Evolutionary conservation across 1,140 invertebrate genomes (phyloP).

Genomic region (Diabrotica undecimpunctata): DNA sequence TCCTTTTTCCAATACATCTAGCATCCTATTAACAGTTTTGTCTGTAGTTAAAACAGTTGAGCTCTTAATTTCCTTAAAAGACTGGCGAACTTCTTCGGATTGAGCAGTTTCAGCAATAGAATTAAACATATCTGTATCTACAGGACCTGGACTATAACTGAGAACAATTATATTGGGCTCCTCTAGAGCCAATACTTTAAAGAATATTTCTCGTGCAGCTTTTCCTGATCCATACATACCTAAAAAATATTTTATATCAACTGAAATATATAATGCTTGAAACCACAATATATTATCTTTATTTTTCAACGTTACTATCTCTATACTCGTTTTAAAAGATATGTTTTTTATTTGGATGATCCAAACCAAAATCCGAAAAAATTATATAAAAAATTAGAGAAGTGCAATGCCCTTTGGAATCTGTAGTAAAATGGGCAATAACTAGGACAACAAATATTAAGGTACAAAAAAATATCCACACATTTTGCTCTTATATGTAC

Average conservation of each 20-base stretch:
- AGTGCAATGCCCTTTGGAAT: too few relatives aligned
- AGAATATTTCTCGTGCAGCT: constrained; percentile 90
- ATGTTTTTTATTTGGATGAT: too few relatives aligned
- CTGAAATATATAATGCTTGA: too few relatives aligned
- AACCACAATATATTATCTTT: too few relatives aligned
- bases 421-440: too few relatives aligned
- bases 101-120: constrained; percentile 57
- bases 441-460: too few relatives aligned
- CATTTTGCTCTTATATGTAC: too few relatives aligned
- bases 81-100: constrained; percentile 57
- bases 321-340: too few relatives aligned
- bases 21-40: constrained; percentile 71
- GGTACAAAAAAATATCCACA: too few relatives aligned
- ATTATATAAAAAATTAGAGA: too few relatives aligned
- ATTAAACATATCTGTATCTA: constrained; percentile 87
- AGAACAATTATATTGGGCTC: constrained; percentile 71
- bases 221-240: constrained; percentile 82
- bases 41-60: constrained; percentile 66
- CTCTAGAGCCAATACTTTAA: constrained; percentile 81
- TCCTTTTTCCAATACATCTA: constrained; percentile 66
- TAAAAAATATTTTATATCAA: constrained; percentile 22
- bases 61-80: constrained; percentile 58
- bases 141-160: constrained; percentile 91
- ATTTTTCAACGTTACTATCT: too few relatives aligned
- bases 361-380: too few relatives aligned